Evolutionary conservation across 2,113 vertebrate genomes (phyloP).

Genomic region (Sus scrofa): T2T-Sscrofa CM000814.6:34670001-34670500

Average conservation of each 20-base stretch:
- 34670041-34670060: no score
- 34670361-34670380: not conserved
- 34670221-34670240: not conserved
- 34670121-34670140: not conserved
- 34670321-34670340: not conserved
- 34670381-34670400: not conserved
- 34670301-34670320: not conserved
- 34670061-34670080: no score
- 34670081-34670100: no score
- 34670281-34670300: not conserved
- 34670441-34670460: not conserved
- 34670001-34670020: no score
- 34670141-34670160: not conserved
- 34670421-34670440: not conserved
- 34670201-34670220: not conserved
- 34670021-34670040: no score
- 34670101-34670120: not conserved
- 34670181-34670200: not conserved
- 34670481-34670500: not conserved
- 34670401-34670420: not conserved
- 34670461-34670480: not conserved
- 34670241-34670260: not conserved
- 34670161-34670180: not conserved
- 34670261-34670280: not conserved
- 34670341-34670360: not conserved